A percentile compares a stretch with the other conserved stretches of the same genome.
Conservation (phyloP, 2,888 invertebrate genomes). For the Chloromyia formosa region DNA sequence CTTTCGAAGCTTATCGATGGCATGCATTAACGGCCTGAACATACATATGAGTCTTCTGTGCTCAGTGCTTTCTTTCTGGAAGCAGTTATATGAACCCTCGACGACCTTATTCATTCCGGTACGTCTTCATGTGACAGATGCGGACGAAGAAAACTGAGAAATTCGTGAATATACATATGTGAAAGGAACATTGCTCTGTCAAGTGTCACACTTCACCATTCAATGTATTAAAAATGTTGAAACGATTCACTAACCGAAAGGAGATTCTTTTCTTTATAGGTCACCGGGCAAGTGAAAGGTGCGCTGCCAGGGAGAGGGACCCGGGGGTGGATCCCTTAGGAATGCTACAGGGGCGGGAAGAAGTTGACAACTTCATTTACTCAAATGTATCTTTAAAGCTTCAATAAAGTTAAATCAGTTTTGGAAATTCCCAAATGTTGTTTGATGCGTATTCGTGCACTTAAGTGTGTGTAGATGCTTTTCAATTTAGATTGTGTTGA, state of each 20-base stretch:
- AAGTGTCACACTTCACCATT: not conserved
- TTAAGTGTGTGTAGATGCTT: not conserved
- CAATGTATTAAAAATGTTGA: conserved; percentile 12
- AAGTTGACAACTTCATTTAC: conserved; percentile 28
- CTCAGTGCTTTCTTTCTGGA: conserved; percentile 5
- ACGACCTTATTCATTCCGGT: conserved; percentile 13
- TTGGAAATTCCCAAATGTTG: not conserved
- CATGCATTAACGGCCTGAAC: conserved; percentile 41
- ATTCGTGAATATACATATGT: not conserved
- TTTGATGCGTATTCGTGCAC: not conserved
- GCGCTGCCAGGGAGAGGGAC: not conserved
- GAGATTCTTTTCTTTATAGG: conserved; percentile 19
- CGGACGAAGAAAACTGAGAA: conserved; percentile 13
- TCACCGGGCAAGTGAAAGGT: conserved; percentile 35
- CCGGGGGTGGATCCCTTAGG: not conserved
- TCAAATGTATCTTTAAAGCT: conserved; percentile 25
- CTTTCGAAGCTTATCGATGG: conserved; percentile 43
- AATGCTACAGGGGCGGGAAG: not conserved
- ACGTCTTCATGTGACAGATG: conserved; percentile 36
- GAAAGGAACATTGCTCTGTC: conserved; percentile 11
- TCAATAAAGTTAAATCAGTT: conserved; percentile 6
- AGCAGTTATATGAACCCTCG: conserved; percentile 12
- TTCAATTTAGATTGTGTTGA: conserved; percentile 27
- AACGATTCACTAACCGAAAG: conserved; percentile 26
- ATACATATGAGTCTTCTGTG: not conserved